Percentiles rank a stretch among this genome's conserved stretches.
These are phyloP conservation scores for Carettochelys insculpta DNA, from an alignment of 2,113 vertebrate species.

Conservation along the genomic window DNA sequence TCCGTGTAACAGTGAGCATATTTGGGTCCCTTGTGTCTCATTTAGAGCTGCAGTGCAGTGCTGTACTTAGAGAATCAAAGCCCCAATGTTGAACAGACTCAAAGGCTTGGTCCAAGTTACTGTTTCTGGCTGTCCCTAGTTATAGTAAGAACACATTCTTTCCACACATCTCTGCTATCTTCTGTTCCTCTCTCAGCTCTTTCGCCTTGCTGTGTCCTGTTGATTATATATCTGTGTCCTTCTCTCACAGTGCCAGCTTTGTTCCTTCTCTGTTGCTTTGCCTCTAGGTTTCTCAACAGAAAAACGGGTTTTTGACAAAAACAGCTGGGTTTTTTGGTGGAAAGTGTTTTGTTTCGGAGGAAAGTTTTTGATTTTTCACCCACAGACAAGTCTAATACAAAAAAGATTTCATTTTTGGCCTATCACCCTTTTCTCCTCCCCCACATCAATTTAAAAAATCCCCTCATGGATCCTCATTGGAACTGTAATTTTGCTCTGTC, in stretches of 20 bases:
- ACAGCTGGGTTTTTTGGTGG: too few species aligned
- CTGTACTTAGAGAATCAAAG: background rate
- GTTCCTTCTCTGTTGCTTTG: background rate
- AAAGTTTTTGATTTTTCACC: background rate
- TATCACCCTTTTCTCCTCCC: too few species aligned
- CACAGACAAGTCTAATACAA: background rate
- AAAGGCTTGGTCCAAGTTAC: background rate
- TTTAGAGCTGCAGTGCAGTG: background rate
- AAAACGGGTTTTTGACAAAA: background rate
- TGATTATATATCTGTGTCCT: background rate
- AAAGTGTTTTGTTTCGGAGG: background rate
- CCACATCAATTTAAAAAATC: background rate
- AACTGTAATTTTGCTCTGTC: background rate
- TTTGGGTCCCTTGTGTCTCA: conserved; percentile 6
- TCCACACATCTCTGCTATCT: background rate
- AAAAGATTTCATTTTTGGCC: background rate
- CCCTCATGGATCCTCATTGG: background rate
- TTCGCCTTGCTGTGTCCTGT: background rate
- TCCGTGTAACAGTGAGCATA: conserved; percentile 2
- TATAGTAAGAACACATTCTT: background rate
- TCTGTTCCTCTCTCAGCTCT: fast-evolving
- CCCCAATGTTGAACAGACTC: background rate
- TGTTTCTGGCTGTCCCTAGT: background rate
- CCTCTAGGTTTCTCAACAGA: background rate
- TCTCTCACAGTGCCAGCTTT: background rate